These are phyloP conservation scores for Serrognathus titanus DNA, from an alignment of 2,888 invertebrate genomes.

Conservation along the genomic window DNA sequence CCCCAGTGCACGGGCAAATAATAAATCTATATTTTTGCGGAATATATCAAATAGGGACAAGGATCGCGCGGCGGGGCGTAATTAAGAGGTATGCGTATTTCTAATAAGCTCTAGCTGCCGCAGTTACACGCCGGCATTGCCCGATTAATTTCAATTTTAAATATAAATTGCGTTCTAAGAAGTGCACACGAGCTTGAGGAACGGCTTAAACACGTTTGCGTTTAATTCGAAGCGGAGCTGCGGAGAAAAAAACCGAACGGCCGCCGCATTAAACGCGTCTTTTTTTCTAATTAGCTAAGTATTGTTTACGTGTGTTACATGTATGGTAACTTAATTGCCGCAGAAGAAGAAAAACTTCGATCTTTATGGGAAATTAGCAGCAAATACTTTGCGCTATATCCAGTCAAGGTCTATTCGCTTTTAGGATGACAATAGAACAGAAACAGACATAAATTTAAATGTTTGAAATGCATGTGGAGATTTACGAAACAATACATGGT, in stretches of 20 bases:
- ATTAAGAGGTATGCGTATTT: slow-evolving; percentile 2
- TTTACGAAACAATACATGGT: too few relatives aligned
- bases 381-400: too few relatives aligned
- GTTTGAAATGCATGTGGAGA: too few relatives aligned
- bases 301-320: background rate
- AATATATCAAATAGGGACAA: background rate
- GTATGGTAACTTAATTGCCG: background rate
- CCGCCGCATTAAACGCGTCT: too few relatives aligned
- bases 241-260: too few relatives aligned
- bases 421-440: too few relatives aligned
- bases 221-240: background rate
- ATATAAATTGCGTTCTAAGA: background rate
- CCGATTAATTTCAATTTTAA: background rate
- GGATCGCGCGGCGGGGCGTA: background rate
- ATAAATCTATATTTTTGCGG: background rate
- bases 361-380: too few relatives aligned
- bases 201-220: background rate
- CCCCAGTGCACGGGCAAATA: background rate
- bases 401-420: too few relatives aligned
- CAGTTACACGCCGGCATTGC: background rate
- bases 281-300: background rate
- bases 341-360: background rate
- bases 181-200: background rate
- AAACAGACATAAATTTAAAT: too few relatives aligned
- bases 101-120: background rate